Conservation (phyloP, 2,113 vertebrate species). For the Nycticorax nycticorax region DNA sequence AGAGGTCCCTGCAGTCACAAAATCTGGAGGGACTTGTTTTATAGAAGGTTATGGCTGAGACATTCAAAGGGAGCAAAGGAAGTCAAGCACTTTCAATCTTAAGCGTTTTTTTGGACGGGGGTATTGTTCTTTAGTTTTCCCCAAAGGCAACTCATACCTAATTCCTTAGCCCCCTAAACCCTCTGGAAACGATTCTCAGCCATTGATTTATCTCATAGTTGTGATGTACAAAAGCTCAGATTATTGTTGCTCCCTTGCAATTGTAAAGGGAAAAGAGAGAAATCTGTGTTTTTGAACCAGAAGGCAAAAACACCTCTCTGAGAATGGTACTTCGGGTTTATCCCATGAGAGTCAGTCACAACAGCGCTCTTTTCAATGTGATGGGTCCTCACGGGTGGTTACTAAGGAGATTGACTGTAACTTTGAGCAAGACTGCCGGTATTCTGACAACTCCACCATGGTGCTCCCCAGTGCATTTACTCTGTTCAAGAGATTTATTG, state of each 20-base stretch:
- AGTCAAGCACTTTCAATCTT: background rate
- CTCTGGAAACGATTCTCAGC: background rate
- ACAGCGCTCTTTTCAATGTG: rapidly evolving
- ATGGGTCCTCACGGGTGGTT: background rate
- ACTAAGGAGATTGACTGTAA: background rate
- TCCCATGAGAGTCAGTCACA: background rate
- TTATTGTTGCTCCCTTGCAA: rapidly evolving
- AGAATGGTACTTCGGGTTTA: background rate
- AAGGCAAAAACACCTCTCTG: background rate
- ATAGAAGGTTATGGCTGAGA: background rate
- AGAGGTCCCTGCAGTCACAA: background rate
- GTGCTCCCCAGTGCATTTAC: background rate
- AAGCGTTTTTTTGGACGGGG: background rate
- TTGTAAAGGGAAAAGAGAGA: background rate
- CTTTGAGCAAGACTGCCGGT: background rate
- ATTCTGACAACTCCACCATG: background rate
- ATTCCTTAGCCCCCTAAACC: background rate
- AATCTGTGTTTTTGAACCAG: background rate
- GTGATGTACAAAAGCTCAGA: background rate
- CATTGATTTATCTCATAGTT: background rate
- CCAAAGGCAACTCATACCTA: background rate
- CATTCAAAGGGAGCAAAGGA: background rate
- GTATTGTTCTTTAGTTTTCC: background rate
- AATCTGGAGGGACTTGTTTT: background rate
- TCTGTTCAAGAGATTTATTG: background rate